Evolutionary conservation across 2,113 vertebrate species (phyloP), one percentile per base, ranked within the genome.

Genomic region (Sciurus niger): DNA sequence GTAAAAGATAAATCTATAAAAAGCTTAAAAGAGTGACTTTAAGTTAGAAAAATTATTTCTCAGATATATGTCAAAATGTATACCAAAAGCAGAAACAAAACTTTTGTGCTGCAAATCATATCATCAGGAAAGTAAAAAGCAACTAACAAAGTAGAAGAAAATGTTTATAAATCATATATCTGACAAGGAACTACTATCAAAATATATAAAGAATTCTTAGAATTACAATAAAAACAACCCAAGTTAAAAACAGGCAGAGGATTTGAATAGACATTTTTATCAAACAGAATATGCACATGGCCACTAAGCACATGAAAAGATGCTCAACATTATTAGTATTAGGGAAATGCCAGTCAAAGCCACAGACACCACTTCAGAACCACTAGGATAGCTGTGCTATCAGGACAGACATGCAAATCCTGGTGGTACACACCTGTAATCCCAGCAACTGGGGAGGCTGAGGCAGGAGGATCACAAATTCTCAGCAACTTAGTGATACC

Each of bases 191-290:
- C 60, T 76, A 14, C 16, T 65, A 37, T 85, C 73, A 22, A 67
- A 86, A n/a, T 84, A 55, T 48, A 68, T 40, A 60, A 90, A 83
- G 14, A 74, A 63, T 86, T 84, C 55, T 84, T 60, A 80, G 84
- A 63, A 37, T 77, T 65, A 51, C 43, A 89, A 20, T 79, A 46
- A 74, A 85, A 89, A 43, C 46, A 53, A 72, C 8, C 46, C 40
- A 68, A 18, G 32, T 28, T 58, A 72, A 43, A 87, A 84, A 48
- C 67, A 68, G 73, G 34, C 18, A 46, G 58, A 92, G 58, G 12
- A 73, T 65, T 58, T n/a, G 72, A 83, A 73, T 78, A 78, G 37
- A 12, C 72, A 43, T 30, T 65, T 93, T 58, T 74, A 24, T 32
- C 37, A 79, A 78, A 84, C 16, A 55, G 87, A 51, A 46, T 72